A percentile compares a stretch with the other conserved stretches of the same genome.
These are phyloP conservation scores for Arenicola marina DNA, from an alignment of 2,888 invertebrate genomes.

Conservation along the genomic window DNA sequence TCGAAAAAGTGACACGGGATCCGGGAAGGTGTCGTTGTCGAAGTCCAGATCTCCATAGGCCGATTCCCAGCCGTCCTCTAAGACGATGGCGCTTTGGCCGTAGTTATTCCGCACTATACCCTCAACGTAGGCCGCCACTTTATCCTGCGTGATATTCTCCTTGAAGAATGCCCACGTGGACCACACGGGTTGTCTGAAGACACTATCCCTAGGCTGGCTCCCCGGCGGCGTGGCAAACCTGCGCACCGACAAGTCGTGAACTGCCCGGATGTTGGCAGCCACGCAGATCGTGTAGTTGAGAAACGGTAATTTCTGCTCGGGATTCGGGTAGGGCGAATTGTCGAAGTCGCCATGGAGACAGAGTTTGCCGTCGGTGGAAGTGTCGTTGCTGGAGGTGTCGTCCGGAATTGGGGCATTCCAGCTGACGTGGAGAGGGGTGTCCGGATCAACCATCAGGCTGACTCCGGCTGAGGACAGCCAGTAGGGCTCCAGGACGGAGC, in stretches of 20 bases:
- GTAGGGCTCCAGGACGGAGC: constrained; percentile 41
- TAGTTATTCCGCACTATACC: constrained; percentile 41
- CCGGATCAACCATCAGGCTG: constrained; percentile 70
- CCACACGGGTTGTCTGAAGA: constrained; percentile 83
- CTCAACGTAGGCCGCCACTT: constrained; percentile 18
- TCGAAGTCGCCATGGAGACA: constrained; percentile 43
- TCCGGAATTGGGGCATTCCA: constrained; percentile 65
- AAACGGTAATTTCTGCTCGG: neutral
- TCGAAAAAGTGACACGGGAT: constrained; percentile 69
- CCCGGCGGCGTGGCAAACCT: constrained; percentile 69
- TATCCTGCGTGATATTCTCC: constrained; percentile 69
- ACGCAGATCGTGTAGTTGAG: constrained; percentile 69
- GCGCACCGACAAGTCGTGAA: constrained; percentile 68
- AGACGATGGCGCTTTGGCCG: constrained; percentile 65
- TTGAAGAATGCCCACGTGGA: constrained; percentile 83
- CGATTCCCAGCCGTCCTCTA: constrained; percentile 81
- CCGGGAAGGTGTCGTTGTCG: constrained; percentile 71
- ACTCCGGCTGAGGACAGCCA: constrained; percentile 74
- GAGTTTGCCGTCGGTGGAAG: constrained; percentile 63
- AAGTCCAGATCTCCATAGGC: constrained; percentile 85
- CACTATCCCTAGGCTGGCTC: constrained; percentile 70
- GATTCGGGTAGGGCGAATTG: neutral
- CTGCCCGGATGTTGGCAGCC: constrained; percentile 65
- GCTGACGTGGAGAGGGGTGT: constrained; percentile 76
- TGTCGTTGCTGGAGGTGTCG: constrained; percentile 61